Evolutionary conservation across 2,113 vertebrate genomes (phyloP), one percentile per base, ranked within the genome.

Genomic region (Sigmodon hispidus): DNA sequence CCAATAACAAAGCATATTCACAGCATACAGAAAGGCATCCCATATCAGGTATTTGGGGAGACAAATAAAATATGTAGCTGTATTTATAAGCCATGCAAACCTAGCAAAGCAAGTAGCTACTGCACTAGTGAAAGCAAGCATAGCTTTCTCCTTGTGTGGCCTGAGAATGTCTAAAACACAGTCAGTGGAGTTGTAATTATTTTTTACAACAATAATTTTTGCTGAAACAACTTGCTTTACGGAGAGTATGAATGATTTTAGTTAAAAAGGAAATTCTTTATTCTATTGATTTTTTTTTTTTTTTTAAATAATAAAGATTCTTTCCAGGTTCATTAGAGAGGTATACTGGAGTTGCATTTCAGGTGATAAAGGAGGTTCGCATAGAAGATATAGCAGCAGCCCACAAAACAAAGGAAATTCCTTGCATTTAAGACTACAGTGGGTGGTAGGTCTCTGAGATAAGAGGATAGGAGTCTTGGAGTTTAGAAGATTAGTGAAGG

Each of bases 241-340:
- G 3, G 75, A 89, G 88, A 94, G 45, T 67, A 91, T 59, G 10
- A 83, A 77, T 96, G 5, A 48, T 96, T 96, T 96, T 88, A 85
- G 57, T 43, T 90, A 52, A 77, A 93, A 94, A 84, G 26, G 6
- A 26, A 45, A 31, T 48, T 76, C 24, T 11, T 50, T 50, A 50
- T 77, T 2, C 29, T 77, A 50, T 50, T 34, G 3, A 50, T 50
- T 77, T 29, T 16, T 76, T 50, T 34, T 3, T 31, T 50, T 77
- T 29, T 16, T 76, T 50, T 48, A 50, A 76, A 34, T 31, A 17
- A 48, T 31, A 31, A 76, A 76, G 43, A 26, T 43, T 73, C 72
- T 73, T 73, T 73, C 72, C 72, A 73, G 21, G 43, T 45, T 75
- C 43, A 45, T 45, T 75, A 45, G 43, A 29, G 72, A 73, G 70